Conservation (phyloP, 1,140 invertebrate species). For the Caenorhabditis brenneri region DNA sequence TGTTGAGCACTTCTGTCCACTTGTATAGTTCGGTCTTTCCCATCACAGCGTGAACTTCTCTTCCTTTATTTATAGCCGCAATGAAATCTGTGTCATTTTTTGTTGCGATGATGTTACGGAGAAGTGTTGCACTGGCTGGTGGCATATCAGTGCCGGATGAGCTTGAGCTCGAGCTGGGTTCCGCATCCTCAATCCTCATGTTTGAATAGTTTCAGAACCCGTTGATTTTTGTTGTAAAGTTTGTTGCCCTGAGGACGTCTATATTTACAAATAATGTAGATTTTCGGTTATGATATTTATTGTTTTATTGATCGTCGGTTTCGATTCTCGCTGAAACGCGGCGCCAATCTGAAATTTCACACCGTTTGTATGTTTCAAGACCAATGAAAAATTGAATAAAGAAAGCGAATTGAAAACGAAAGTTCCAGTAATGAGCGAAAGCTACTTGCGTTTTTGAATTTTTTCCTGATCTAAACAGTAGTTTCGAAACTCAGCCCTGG, state of each 20-base stretch:
- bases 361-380: neutral
- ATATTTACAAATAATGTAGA: conserved; percentile 23
- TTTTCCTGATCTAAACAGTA: too few species aligned
- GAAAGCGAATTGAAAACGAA: too few species aligned
- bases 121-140: conserved; percentile 34
- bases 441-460: too few species aligned
- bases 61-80: conserved; percentile 1
- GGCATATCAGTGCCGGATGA: neutral
- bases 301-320: conserved; percentile 30
- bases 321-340: conserved; percentile 34
- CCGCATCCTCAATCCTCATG: conserved; percentile 14
- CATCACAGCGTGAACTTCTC: conserved; percentile 36
- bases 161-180: conserved; percentile 10
- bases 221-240: neutral
- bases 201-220: neutral
- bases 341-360: conserved; percentile 21
- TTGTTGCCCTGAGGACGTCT: conserved; percentile 3
- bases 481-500: too few species aligned
- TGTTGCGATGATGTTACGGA: neutral
- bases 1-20: conserved; percentile 50
- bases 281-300: neutral
- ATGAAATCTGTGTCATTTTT: neutral
- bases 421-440: too few species aligned
- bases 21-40: conserved; percentile 44
- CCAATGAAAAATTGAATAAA: too few species aligned